Evolutionary conservation across 2,888 invertebrate genomes (phyloP).

Genomic region (Plebejus melissa): DNA sequence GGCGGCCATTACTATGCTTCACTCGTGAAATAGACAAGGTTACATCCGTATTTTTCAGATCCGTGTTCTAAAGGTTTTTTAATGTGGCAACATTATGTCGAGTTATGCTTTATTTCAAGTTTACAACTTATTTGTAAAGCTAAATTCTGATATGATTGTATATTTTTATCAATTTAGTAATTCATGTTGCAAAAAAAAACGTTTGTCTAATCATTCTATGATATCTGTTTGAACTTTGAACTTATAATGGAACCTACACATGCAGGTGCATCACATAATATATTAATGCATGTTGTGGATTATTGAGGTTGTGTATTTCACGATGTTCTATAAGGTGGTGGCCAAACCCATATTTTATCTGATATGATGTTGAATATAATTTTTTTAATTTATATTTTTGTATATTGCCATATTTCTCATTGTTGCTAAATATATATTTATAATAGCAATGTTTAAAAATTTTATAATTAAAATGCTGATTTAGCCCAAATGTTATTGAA

Average conservation of each 20-base stretch:
- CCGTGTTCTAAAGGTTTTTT: background rate
- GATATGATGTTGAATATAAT: conserved; percentile 18
- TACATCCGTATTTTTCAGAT: too few species aligned
- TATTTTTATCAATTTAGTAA: too few species aligned
- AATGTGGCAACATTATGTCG: background rate
- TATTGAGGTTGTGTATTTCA: conserved; percentile 39
- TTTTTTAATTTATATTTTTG: conserved; percentile 42
- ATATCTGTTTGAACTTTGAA: background rate
- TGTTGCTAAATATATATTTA: conserved; percentile 64
- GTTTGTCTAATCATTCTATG: background rate
- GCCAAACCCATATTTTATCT: conserved; percentile 33
- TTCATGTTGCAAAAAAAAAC: too few species aligned
- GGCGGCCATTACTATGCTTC: too few species aligned
- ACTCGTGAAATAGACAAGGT: too few species aligned
- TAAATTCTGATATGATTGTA: background rate
- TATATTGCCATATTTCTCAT: conserved; percentile 57
- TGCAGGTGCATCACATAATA: conserved; percentile 31
- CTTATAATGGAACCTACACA: background rate
- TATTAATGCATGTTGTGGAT: conserved; percentile 33
- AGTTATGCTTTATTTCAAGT: background rate
- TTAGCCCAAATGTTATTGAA: conserved; percentile 42
- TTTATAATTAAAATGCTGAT: conserved; percentile 36
- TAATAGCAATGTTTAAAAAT: conserved; percentile 38
- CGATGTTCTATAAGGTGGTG: conserved; percentile 38
- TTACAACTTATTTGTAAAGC: background rate